Percentiles rank a stretch among this genome's conserved stretches.
Conservation (phyloP, 2,888 invertebrate genomes). For the Conomelus anceps region DNA sequence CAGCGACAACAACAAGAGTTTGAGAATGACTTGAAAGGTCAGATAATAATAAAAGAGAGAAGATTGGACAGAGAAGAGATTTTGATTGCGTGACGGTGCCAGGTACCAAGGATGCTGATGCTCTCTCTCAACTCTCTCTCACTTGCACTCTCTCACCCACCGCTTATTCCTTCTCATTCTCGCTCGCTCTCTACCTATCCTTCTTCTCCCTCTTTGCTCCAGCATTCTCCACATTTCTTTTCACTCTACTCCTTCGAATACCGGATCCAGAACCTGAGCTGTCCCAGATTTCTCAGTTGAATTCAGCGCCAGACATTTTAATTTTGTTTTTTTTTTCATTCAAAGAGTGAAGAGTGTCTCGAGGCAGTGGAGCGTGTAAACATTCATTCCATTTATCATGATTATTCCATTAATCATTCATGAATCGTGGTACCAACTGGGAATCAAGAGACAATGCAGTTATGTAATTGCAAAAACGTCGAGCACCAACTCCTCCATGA, state of each 20-base stretch:
- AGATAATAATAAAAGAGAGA: not conserved
- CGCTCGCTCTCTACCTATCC: no score
- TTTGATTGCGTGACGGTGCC: not conserved
- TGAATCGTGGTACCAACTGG: not conserved
- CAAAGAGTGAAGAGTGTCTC: not conserved
- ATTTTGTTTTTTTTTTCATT: not conserved
- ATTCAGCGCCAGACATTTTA: not conserved
- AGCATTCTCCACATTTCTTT: not conserved
- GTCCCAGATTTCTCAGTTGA: not conserved
- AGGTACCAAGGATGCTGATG: not conserved
- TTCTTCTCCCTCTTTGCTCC: not conserved
- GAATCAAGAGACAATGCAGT: not conserved
- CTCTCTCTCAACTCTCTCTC: not conserved
- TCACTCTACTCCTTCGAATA: not conserved
- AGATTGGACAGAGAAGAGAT: not conserved
- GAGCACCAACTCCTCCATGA: not conserved
- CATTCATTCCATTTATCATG: not conserved
- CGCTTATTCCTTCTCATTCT: no score
- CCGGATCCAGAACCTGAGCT: not conserved
- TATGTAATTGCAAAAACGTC: not conserved
- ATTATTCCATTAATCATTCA: not conserved
- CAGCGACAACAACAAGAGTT: not conserved
- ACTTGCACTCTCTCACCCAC: not conserved
- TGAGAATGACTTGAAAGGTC: not conserved
- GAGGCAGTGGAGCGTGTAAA: not conserved